Evolutionary conservation across 2,888 invertebrate genomes (phyloP).

Genomic region (Agelastica alni): DNA sequence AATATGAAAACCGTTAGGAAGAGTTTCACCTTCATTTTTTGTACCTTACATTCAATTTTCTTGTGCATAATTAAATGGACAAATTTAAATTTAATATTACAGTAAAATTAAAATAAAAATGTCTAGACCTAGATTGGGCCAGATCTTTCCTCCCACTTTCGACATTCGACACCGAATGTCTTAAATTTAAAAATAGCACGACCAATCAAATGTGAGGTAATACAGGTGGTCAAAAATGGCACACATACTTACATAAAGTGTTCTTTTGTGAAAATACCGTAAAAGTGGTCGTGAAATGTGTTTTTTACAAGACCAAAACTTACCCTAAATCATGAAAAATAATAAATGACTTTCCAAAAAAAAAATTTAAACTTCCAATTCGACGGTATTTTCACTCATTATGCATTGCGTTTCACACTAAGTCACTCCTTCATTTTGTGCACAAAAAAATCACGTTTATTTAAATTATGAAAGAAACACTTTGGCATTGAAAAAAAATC

Average conservation of each 20-base stretch:
- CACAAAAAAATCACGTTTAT: constrained; percentile 16
- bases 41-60: too few relatives aligned
- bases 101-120: background rate
- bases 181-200: constrained; percentile 18
- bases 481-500: constrained; percentile 22
- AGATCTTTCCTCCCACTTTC: constrained; percentile 13
- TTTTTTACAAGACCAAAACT: background rate
- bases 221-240: constrained; percentile 17
- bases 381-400: constrained; percentile 21
- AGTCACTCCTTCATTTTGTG: constrained; percentile 5
- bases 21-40: too few relatives aligned
- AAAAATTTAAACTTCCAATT: constrained; percentile 14
- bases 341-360: too few relatives aligned
- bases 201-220: constrained; percentile 16
- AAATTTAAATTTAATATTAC: too few relatives aligned
- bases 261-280: constrained; percentile 11
- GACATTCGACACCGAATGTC: constrained; percentile 11
- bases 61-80: too few relatives aligned
- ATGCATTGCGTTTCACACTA: background rate
- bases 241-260: background rate
- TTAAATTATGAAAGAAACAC: constrained; percentile 9
- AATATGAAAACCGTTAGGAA: too few relatives aligned
- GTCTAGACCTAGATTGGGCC: constrained; percentile 1
- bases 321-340: too few relatives aligned
- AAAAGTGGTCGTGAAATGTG: constrained; percentile 1